A percentile compares a stretch with the other conserved stretches of the same genome.
Conservation (phyloP, 2,797 vertebrate genomes). For the Anguilla anguilla region DNA sequence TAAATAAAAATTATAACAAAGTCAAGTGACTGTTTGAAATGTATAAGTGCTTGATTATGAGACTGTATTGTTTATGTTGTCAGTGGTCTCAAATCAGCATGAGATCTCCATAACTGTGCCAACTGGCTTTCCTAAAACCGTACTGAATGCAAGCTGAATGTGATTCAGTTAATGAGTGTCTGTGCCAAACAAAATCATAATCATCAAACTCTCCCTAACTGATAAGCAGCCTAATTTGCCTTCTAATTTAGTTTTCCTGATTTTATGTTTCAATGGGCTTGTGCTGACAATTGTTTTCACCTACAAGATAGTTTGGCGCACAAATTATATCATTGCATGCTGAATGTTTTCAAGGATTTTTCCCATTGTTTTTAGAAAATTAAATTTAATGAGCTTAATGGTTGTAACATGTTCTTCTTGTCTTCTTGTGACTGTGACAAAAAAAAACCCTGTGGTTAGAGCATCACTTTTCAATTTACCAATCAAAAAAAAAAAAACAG, state of each 20-base stretch:
- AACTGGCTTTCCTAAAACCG: conserved; percentile 21
- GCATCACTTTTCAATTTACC: conserved; percentile 43
- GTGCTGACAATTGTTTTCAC: conserved; percentile 28
- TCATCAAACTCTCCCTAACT: conserved; percentile 39
- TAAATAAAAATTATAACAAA: not conserved
- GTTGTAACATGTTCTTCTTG: conserved; percentile 68
- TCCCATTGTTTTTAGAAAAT: conserved; percentile 55
- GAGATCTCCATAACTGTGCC: conserved; percentile 7
- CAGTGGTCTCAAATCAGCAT: not conserved
- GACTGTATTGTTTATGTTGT: not conserved
- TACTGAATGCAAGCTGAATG: conserved; percentile 41
- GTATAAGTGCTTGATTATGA: not conserved
- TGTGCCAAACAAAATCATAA: conserved; percentile 48
- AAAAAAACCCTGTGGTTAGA: conserved; percentile 65
- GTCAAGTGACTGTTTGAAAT: not conserved
- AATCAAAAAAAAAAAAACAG: conserved; percentile 37
- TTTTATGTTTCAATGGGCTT: conserved; percentile 39
- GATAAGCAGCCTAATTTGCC: conserved; percentile 37
- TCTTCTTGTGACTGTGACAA: conserved; percentile 70
- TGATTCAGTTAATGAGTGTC: conserved; percentile 41
- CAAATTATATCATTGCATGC: conserved; percentile 39
- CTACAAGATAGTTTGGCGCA: conserved; percentile 16
- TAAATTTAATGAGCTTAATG: conserved; percentile 63
- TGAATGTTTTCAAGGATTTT: conserved; percentile 42
- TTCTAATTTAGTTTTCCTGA: conserved; percentile 44